Evolutionary conservation across 2,888 invertebrate species (phyloP).

Genomic region (Limnephilus lunatus): DNA sequence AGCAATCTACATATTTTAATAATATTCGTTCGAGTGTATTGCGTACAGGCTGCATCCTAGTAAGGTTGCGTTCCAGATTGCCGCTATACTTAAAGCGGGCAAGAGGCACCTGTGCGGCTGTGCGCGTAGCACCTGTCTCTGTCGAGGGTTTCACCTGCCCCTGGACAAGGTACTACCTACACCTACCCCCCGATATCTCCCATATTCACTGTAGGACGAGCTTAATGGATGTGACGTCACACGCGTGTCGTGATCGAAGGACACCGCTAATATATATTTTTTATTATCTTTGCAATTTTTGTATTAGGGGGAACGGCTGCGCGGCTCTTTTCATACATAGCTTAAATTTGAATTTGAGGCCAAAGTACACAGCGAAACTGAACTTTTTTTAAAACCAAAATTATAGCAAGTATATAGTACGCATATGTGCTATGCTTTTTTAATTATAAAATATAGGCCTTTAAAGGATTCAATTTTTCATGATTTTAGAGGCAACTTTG

Average conservation of each 20-base stretch:
- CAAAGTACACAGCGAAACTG: too few species aligned
- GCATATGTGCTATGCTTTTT: too few species aligned
- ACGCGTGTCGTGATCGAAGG: neutral
- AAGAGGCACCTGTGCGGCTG: neutral
- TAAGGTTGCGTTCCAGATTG: constrained; percentile 24
- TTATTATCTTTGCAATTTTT: neutral
- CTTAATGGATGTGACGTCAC: constrained; percentile 17
- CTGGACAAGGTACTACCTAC: neutral
- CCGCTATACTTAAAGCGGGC: constrained; percentile 3
- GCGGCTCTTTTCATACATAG: too few species aligned
- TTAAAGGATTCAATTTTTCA: too few species aligned
- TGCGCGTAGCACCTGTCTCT: constrained; percentile 27
- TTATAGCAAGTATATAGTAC: too few species aligned
- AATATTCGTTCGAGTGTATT: neutral
- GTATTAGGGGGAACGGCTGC: neutral
- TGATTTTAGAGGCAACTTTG: too few species aligned
- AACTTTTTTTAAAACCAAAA: too few species aligned
- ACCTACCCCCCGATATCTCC: constrained; percentile 4
- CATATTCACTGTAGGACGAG: neutral
- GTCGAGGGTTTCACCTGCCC: neutral
- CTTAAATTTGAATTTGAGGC: too few species aligned
- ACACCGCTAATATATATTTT: neutral
- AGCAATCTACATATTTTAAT: constrained; percentile 21
- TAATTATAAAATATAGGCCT: too few species aligned
- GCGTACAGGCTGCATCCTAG: neutral